Evolutionary conservation across 2,113 vertebrate genomes (phyloP), one percentile per base, ranked within the genome.

Genomic region (Engystomops pustulosus): DNA sequence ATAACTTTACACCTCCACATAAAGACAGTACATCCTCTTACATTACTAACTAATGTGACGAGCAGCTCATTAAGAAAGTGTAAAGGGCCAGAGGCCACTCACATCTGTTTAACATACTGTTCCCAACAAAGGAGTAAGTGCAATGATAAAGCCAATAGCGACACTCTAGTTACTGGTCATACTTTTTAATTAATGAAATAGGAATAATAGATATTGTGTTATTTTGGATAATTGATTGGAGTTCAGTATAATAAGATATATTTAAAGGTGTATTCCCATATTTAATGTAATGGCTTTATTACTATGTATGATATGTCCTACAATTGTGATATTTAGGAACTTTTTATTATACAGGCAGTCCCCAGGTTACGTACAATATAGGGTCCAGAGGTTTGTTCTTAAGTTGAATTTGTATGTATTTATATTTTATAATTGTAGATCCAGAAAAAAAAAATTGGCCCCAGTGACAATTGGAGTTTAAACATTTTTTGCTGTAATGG

Each of bases 1-100:
- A 84, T 83, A 79, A 85, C 60, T 8, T 75, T 86, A 86, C 86
- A 86, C n/a, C 12, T 71, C 75, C 45, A 78, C 25, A 86, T 23
- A 87, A 53, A 58, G 83, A 74, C 79, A 27, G 7, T 3, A 79
- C 58, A 0, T 51, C 74, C 32, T 86, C 83, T 86, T 11, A 1
- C 77, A 51, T 0, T 84, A 77, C 10, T 77, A 84, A 25, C 51
- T 58, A 85, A 75, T 81, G 80, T 36, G 23, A 36, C 62, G 75
- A 83, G 1, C 18, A 36, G 72, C 81, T 74, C 27, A 84, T 0
- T 8, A 74, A 88, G 88, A 82, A 69, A 20, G 41, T 47, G 85
- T 32, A 41, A 81, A 53, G 68, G 58, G 60, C 79, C 55, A 67
- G 49, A 55, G 62, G 65, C 80, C 74, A 78, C 38, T 51, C 34